These are phyloP conservation scores for Nylanderia fulva DNA, from an alignment of 1,140 invertebrate species.

Conservation along the genomic window DNA sequence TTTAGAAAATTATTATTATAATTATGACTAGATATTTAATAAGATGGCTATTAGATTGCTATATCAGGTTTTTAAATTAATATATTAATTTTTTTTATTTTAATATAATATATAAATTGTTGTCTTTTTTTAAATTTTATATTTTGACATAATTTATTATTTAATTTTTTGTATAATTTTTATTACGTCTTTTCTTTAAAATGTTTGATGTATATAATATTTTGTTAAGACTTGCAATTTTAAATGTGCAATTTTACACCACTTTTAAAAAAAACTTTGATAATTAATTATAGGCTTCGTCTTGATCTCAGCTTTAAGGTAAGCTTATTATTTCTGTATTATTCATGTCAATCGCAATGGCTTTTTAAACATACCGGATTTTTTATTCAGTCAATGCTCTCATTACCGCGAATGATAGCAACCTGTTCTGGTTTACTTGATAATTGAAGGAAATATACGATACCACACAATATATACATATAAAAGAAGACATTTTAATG, in stretches of 20 bases:
- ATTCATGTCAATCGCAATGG: neutral
- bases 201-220: neutral
- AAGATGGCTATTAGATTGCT: neutral
- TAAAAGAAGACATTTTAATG: neutral
- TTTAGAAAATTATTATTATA: neutral
- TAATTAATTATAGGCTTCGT: neutral
- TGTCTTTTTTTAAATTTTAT: neutral
- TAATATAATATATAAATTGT: neutral
- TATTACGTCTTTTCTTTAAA: neutral
- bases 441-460: constrained; percentile 35
- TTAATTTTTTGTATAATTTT: neutral
- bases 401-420: neutral
- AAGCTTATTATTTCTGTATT: neutral
- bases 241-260: neutral
- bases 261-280: neutral
- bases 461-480: neutral
- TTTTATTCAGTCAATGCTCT: neutral
- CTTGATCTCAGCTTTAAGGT: neutral
- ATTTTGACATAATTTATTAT: neutral
- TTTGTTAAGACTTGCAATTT: neutral
- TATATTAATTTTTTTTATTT: neutral
- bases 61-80: too few species aligned
- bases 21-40: neutral
- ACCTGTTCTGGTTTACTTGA: neutral
- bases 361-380: constrained; percentile 14